These are phyloP conservation scores for Enteromius fasciolatus DNA, from an alignment of 2,797 vertebrate genomes.

Conservation along the genomic window DNA sequence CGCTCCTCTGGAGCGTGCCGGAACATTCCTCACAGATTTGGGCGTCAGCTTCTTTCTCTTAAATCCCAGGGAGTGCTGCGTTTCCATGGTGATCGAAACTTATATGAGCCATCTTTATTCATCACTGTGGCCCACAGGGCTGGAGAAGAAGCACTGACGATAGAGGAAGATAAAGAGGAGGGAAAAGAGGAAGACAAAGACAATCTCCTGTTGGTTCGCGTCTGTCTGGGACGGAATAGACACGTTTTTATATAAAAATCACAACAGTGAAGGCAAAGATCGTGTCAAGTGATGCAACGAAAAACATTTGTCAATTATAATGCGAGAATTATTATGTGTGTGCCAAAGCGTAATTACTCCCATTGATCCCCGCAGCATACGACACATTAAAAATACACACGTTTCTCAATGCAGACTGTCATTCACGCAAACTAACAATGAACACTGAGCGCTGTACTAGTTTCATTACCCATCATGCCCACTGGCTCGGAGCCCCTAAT, in stretches of 20 bases:
- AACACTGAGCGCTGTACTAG: constrained; percentile 43
- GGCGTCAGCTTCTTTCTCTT: constrained; percentile 53
- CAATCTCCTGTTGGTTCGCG: constrained; percentile 9
- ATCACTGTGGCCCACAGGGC: constrained; percentile 44
- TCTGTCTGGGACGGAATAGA: neutral
- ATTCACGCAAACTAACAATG: constrained; percentile 59
- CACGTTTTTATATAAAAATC: neutral
- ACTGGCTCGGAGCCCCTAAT: constrained; percentile 57
- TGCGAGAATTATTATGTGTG: too few species aligned
- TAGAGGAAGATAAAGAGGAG: constrained; percentile 26
- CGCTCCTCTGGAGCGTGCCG: constrained; percentile 53
- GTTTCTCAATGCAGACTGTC: constrained; percentile 37
- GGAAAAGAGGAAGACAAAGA: constrained; percentile 22
- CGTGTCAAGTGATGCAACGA: constrained; percentile 12
- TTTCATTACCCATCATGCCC: constrained; percentile 47
- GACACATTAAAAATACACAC: constrained; percentile 45
- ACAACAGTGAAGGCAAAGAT: neutral
- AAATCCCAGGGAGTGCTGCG: constrained; percentile 53
- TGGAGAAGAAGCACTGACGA: constrained; percentile 24
- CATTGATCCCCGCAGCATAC: constrained; percentile 44
- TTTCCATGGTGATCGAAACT: constrained; percentile 62
- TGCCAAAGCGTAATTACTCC: constrained; percentile 3
- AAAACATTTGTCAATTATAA: neutral
- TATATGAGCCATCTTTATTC: constrained; percentile 62
- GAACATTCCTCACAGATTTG: constrained; percentile 60